phyloP scores from a whole-genome alignment of 1,140 invertebrate genomes.

The Temnothorax nylanderi region DNA sequence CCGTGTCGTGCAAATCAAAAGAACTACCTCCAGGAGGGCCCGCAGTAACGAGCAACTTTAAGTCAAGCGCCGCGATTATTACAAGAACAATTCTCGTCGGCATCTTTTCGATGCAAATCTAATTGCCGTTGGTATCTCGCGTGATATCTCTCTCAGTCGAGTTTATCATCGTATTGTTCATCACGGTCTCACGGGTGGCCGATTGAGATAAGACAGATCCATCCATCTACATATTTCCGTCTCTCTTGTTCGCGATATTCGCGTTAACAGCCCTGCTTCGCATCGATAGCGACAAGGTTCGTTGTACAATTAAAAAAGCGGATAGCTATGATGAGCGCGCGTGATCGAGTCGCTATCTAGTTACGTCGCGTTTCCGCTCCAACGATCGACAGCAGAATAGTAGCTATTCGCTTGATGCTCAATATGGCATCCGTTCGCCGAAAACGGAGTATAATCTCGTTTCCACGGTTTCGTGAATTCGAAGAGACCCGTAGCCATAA shows the following conservation, averaged over 20 bases:
- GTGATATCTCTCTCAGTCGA: slow-evolving; percentile 36
- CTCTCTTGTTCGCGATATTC: background rate
- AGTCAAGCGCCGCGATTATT: slow-evolving; percentile 51
- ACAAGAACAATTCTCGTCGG: slow-evolving; percentile 42
- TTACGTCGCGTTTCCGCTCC: slow-evolving; percentile 3
- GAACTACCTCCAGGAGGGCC: slow-evolving; percentile 9
- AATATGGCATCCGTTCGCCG: slow-evolving; percentile 47
- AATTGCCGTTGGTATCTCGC: slow-evolving; percentile 35
- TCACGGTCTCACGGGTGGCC: slow-evolving; percentile 5
- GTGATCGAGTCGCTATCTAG: background rate
- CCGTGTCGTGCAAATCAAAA: slow-evolving; percentile 52
- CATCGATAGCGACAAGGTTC: background rate
- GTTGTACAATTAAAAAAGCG: background rate
- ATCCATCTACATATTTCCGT: background rate
- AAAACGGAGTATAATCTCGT: slow-evolving; percentile 56
- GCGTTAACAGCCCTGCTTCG: background rate
- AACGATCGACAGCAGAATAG: slow-evolving; percentile 1
- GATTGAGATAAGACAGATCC: background rate
- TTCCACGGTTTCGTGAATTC: slow-evolving; percentile 59
- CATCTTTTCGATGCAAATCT: slow-evolving; percentile 42
- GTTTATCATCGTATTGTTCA: slow-evolving; percentile 38
- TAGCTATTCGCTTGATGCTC: slow-evolving; percentile 5
- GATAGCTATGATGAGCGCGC: background rate
- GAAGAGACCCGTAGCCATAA: slow-evolving; percentile 53
- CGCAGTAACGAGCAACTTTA: slow-evolving; percentile 46